These are phyloP conservation scores for Nothocercus nigrocapillus DNA, from an alignment of 2,113 vertebrate species.

Conservation along the genomic window DNA sequence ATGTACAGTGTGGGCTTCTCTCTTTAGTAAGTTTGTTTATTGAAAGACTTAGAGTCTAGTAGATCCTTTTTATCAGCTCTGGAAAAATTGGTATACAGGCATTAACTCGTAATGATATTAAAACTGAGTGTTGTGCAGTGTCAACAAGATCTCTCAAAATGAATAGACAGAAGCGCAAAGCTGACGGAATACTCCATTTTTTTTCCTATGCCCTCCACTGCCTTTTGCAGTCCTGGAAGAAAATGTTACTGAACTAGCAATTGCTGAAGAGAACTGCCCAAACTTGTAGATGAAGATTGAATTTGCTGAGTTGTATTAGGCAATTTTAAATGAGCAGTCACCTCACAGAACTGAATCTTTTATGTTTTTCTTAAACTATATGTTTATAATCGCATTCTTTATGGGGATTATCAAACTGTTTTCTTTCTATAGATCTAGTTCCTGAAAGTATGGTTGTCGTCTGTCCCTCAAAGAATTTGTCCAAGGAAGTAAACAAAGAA, in stretches of 20 bases:
- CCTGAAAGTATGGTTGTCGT: constrained; percentile 38
- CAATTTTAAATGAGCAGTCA: not conserved
- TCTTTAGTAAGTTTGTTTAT: not conserved
- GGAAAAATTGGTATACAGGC: not conserved
- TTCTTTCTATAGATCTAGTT: constrained; percentile 68
- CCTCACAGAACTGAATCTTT: not conserved
- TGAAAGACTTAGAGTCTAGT: not conserved
- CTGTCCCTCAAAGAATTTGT: constrained; percentile 67
- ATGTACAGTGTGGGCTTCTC: not conserved
- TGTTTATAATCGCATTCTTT: not conserved
- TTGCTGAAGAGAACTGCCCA: not conserved
- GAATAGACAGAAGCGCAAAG: not conserved
- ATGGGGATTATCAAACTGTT: constrained; percentile 8
- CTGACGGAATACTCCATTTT: not conserved
- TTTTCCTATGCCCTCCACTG: not conserved
- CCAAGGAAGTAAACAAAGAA: constrained; percentile 91
- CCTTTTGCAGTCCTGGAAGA: not conserved
- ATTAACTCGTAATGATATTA: not conserved
- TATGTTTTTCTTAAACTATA: not conserved
- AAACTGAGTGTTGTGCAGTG: not conserved
- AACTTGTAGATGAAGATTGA: not conserved
- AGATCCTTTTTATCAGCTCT: not conserved
- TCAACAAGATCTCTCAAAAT: not conserved
- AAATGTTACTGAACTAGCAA: not conserved
- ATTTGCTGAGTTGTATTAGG: not conserved